Percentiles rank a stretch among this genome's conserved stretches.
Conservation (phyloP, 2,797 vertebrate genomes). For the Parotocinclus haroldoi region DNA sequence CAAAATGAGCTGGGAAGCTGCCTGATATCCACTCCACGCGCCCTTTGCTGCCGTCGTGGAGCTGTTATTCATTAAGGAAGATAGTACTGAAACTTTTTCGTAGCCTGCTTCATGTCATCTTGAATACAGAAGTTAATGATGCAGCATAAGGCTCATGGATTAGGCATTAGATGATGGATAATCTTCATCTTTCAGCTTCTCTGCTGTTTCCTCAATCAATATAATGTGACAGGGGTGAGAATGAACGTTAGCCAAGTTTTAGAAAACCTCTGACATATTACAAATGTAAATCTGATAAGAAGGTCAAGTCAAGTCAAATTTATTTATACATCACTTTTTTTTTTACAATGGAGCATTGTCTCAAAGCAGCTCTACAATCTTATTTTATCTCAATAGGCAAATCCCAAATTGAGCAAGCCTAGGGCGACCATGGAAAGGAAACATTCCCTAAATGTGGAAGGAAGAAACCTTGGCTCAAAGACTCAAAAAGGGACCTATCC, state of each 20-base stretch:
- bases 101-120: slow-evolving; percentile 4
- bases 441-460: too few relatives aligned
- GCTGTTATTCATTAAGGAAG: slow-evolving; percentile 18
- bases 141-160: not conserved
- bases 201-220: not conserved
- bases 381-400: too few relatives aligned
- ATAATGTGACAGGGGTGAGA: not conserved
- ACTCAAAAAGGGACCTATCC: too few relatives aligned
- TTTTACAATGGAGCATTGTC: too few relatives aligned
- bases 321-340: too few relatives aligned
- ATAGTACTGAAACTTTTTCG: not conserved
- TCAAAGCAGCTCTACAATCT: too few relatives aligned
- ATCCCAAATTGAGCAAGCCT: too few relatives aligned
- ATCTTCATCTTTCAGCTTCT: not conserved
- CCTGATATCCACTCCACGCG: slow-evolving; percentile 8
- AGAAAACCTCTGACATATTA: not conserved
- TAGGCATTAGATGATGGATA: not conserved
- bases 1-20: slow-evolving; percentile 59
- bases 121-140: not conserved
- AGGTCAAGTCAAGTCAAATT: too few relatives aligned
- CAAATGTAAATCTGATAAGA: too few relatives aligned
- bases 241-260: not conserved
- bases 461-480: too few relatives aligned
- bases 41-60: slow-evolving; percentile 10
- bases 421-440: too few relatives aligned